Conservation (phyloP, 1,140 invertebrate species). For the Helicoverpa armigera region DNA sequence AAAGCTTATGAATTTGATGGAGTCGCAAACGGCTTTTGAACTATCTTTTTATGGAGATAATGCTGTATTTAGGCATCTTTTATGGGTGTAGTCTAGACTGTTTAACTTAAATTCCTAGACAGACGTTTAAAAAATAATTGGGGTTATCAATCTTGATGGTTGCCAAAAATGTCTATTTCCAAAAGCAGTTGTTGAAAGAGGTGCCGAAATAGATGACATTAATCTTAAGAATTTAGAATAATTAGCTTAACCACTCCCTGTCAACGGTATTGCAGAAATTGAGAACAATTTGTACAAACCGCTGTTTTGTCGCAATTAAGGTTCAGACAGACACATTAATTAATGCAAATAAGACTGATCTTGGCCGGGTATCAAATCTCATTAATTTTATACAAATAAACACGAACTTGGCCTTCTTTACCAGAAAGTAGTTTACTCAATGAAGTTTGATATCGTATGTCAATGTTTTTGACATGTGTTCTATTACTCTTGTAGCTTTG, state of each 20-base stretch:
- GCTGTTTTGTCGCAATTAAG: constrained; percentile 14
- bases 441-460: not conserved
- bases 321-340: constrained; percentile 18
- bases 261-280: not conserved
- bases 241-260: not conserved
- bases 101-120: constrained; percentile 8
- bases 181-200: not conserved
- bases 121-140: not conserved
- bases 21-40: not conserved
- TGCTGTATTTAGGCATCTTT: not conserved
- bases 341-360: constrained; percentile 18
- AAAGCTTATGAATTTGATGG: not conserved
- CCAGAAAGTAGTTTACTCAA: not conserved
- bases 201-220: not conserved
- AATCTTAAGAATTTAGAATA: not conserved
- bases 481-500: not conserved
- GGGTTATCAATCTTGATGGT: not conserved
- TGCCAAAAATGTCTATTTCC: not conserved
- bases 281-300: not conserved
- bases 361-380: constrained; percentile 25
- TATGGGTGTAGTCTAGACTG: constrained; percentile 14
- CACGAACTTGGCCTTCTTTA: constrained; percentile 29
- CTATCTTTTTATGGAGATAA: constrained; percentile 4
- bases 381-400: constrained; percentile 14
- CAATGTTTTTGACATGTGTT: not conserved